These are phyloP conservation scores for Stenodema calcarata DNA, from an alignment of 2,888 invertebrate genomes.

Conservation along the genomic window DNA sequence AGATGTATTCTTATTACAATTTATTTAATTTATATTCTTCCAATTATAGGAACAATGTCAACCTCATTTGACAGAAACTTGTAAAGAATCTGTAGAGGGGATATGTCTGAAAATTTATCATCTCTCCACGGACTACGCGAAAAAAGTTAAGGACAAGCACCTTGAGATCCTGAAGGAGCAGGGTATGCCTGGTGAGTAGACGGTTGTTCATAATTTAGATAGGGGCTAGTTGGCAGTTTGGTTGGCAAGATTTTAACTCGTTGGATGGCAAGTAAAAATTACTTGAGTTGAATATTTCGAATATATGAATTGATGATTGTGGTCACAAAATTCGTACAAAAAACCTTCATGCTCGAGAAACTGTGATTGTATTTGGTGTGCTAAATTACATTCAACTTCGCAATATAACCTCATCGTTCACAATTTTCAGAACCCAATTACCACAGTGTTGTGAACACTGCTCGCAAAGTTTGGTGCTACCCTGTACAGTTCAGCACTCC, in stretches of 20 bases:
- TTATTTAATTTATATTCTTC: not conserved
- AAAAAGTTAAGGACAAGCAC: conserved; percentile 88
- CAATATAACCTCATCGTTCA: not conserved
- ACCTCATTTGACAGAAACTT: conserved; percentile 93
- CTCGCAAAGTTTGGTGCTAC: conserved; percentile 92
- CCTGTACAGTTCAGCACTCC: conserved; percentile 89
- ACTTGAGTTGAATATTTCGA: not conserved
- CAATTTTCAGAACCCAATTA: conserved; percentile 66
- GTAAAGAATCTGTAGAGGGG: conserved; percentile 92
- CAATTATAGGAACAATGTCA: conserved; percentile 82
- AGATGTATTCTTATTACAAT: too few relatives aligned
- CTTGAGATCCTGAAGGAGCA: conserved; percentile 84
- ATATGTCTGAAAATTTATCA: conserved; percentile 94
- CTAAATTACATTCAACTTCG: too few relatives aligned
- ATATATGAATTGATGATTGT: too few relatives aligned
- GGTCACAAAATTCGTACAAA: too few relatives aligned
- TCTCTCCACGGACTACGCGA: conserved; percentile 88
- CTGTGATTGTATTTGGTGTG: too few relatives aligned
- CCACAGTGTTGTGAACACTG: conserved; percentile 61
- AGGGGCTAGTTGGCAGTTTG: too few relatives aligned
- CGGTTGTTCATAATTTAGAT: not conserved
- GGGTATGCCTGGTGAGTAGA: conserved; percentile 69
- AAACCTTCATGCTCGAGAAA: too few relatives aligned
- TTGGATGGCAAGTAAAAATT: too few relatives aligned
- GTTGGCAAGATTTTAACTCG: too few relatives aligned